These are phyloP conservation scores for Nautilus pompilius DNA, from an alignment of 1,140 invertebrate species.

Conservation along the genomic window DNA sequence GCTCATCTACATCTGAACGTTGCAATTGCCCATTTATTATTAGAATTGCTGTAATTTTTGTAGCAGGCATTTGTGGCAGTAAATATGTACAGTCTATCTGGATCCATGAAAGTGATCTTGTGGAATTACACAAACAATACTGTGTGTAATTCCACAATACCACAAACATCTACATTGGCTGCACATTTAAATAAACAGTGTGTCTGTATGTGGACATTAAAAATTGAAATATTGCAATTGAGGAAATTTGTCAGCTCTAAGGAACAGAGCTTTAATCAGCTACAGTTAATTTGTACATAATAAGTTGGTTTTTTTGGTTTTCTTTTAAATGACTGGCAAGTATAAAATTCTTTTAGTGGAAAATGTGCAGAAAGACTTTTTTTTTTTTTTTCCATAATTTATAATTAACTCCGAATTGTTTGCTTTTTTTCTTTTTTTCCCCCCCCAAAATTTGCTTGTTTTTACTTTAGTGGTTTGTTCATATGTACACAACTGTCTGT, in stretches of 20 bases:
- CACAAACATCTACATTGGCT: too few species aligned
- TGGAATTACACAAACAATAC: too few species aligned
- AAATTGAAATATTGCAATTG: not conserved
- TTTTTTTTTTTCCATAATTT: slow-evolving; percentile 10
- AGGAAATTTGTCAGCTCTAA: not conserved
- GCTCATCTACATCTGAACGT: too few species aligned
- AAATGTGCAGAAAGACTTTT: not conserved
- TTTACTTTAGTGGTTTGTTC: slow-evolving; percentile 3
- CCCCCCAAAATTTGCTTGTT: not conserved
- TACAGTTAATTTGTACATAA: not conserved
- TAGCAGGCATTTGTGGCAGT: too few species aligned
- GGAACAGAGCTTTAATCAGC: not conserved
- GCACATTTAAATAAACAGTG: too few species aligned
- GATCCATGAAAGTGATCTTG: too few species aligned
- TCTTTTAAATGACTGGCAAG: not conserved
- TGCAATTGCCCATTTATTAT: too few species aligned
- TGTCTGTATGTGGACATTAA: too few species aligned
- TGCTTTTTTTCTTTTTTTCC: slow-evolving; percentile 2
- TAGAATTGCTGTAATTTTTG: too few species aligned
- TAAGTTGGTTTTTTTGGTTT: not conserved
- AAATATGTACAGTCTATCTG: too few species aligned
- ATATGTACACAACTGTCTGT: slow-evolving; percentile 16
- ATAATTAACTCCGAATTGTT: not conserved
- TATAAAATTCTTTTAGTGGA: not conserved
- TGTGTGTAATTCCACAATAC: too few species aligned